Evolutionary conservation across 2,113 vertebrate species (phyloP).

Genomic region (Chrysemys picta): DNA sequence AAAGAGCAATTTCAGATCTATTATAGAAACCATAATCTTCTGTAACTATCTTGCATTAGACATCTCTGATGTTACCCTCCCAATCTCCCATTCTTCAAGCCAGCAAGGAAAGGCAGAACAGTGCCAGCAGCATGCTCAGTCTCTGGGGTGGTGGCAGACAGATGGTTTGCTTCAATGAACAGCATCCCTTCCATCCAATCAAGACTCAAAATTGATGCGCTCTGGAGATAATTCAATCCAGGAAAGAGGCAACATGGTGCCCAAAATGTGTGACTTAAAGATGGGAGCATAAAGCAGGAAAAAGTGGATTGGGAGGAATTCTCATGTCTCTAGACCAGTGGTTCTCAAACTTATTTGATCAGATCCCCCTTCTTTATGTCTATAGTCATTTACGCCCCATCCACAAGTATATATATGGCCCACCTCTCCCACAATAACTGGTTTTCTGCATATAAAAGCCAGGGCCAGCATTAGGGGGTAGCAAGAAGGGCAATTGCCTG

Average conservation of each 20-base stretch:
- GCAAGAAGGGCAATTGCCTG: no score
- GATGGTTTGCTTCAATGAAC: background rate
- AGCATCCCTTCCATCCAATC: background rate
- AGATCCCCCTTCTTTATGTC: no score
- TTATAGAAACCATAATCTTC: background rate
- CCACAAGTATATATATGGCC: no score
- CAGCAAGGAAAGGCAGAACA: background rate
- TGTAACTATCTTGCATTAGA: background rate
- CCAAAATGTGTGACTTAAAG: background rate
- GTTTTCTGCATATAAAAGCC: no score
- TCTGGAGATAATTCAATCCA: background rate
- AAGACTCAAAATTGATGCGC: background rate
- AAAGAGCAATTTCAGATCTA: background rate
- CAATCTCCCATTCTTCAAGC: background rate
- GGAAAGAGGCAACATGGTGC: background rate
- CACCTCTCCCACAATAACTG: no score
- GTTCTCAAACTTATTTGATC: no score
- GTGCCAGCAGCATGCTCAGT: background rate
- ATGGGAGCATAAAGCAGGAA: background rate
- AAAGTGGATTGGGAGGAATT: background rate
- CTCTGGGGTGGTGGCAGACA: background rate
- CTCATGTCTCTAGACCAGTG: background rate
- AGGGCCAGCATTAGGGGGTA: no score
- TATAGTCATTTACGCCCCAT: no score
- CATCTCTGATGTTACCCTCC: background rate